A percentile compares a stretch with the other conserved stretches of the same genome.
Conservation (phyloP, 2,797 vertebrate genomes). For the Macrochelys suwanniensis region DNA sequence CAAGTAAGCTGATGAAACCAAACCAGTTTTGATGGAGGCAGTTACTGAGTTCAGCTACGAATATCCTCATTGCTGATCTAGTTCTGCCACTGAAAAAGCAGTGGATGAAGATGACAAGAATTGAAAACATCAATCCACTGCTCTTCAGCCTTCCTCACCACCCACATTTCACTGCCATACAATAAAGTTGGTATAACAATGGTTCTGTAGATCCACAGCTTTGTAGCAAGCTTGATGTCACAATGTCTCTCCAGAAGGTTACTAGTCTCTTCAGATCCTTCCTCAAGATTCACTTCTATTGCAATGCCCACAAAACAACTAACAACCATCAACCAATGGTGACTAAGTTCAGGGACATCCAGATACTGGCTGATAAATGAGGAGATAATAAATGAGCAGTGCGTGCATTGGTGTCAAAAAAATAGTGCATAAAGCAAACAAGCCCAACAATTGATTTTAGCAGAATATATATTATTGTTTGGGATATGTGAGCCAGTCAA, state of each 20-base stretch:
- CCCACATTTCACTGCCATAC: background rate
- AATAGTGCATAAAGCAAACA: background rate
- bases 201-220: background rate
- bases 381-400: no score
- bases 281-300: background rate
- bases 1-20: background rate
- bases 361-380: no score
- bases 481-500: background rate
- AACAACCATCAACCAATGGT: background rate
- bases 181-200: background rate
- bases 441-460: background rate
- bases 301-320: background rate
- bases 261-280: background rate
- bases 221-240: background rate
- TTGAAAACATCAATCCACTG: background rate
- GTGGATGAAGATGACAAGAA: background rate
- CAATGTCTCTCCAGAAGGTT: background rate
- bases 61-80: background rate
- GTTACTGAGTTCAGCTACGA: background rate
- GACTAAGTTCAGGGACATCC: background rate
- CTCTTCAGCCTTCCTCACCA: background rate
- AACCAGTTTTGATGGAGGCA: background rate
- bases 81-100: background rate
- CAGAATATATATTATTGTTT: background rate
- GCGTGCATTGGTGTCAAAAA: background rate